phyloP scores from a whole-genome alignment of 2,113 vertebrate species.

The Scatophagus argus region DNA sequence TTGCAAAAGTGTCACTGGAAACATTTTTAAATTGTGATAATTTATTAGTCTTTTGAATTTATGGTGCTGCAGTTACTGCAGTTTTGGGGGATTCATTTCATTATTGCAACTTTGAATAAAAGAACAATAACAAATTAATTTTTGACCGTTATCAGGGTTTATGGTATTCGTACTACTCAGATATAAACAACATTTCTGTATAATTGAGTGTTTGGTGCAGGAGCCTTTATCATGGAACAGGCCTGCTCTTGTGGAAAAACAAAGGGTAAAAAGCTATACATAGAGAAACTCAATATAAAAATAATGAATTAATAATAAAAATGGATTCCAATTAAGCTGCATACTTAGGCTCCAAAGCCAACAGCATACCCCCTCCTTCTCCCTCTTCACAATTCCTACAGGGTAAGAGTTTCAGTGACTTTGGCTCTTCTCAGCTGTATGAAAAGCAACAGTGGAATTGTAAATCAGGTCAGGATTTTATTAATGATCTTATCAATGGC shows the following conservation, averaged over 20 bases:
- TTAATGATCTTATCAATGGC: not conserved
- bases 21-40: not conserved
- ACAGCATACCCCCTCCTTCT: not conserved
- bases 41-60: not conserved
- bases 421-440: not conserved
- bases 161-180: not conserved
- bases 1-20: no score
- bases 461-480: not conserved
- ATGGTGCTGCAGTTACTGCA: not conserved
- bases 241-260: not conserved
- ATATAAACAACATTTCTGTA: not conserved
- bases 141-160: not conserved
- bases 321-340: not conserved
- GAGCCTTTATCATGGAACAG: not conserved
- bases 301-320: not conserved
- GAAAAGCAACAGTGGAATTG: not conserved
- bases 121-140: not conserved
- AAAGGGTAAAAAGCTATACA: not conserved
- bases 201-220: slow-evolving; percentile 1
- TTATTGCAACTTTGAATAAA: not conserved
- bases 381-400: not conserved
- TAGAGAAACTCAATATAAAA: not conserved
- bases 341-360: not conserved
- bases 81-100: not conserved
- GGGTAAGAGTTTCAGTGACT: not conserved